phyloP scores from a whole-genome alignment of 2,797 vertebrate species.

The Oreochromis mossambicus region DNA sequence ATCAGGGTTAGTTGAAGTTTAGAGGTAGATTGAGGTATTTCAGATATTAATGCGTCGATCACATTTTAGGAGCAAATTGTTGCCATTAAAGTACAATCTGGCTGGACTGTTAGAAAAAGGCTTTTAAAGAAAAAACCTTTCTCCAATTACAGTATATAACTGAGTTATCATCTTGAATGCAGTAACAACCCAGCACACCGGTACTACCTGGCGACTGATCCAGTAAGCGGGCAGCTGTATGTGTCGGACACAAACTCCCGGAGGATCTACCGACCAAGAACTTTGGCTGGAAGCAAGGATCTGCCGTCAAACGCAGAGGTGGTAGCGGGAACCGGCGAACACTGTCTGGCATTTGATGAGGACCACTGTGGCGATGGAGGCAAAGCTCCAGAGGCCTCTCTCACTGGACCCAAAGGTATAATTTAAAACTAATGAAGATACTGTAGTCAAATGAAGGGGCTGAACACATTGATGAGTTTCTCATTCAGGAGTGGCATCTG shows the following conservation, averaged over 20 bases:
- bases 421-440: conserved; percentile 36
- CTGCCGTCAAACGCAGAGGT: conserved; percentile 90
- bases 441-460: conserved; percentile 13
- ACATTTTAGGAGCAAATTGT: not conserved
- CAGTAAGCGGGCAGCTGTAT: conserved; percentile 90
- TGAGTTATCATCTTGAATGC: conserved; percentile 42
- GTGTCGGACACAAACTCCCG: conserved; percentile 97
- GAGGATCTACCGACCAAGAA: conserved; percentile 89
- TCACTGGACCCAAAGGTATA: conserved; percentile 97
- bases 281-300: conserved; percentile 83
- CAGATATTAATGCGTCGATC: not conserved
- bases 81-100: not conserved
- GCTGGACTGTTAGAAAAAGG: not conserved
- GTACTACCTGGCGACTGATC: conserved; percentile 95
- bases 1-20: not conserved
- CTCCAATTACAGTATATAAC: not conserved
- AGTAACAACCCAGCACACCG: conserved; percentile 98
- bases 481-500: conserved; percentile 12
- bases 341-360: conserved; percentile 96
- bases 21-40: not conserved
- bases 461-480: conserved; percentile 20
- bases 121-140: not conserved
- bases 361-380: conserved; percentile 95
- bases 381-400: conserved; percentile 90
- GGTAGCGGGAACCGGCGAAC: conserved; percentile 92